Evolutionary conservation across 2,113 vertebrate species (phyloP).

Genomic region (Pogonocichla stellata): DNA sequence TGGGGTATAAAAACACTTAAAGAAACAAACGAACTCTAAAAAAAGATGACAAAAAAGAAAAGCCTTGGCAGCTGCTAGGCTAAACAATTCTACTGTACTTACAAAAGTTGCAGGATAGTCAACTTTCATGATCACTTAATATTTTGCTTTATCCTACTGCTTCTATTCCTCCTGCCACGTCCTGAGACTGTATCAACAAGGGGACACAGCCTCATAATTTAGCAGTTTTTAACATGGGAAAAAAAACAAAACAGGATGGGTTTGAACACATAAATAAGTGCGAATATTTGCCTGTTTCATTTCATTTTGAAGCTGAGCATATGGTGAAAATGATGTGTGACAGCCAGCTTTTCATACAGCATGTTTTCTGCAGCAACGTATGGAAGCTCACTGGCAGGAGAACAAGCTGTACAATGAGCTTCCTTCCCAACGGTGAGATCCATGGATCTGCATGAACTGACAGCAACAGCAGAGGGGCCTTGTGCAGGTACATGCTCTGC

Average conservation of each 20-base stretch:
- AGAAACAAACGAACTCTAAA: not conserved
- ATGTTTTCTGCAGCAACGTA: not conserved
- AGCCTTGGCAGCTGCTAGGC: not conserved
- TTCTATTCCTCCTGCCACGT: not conserved
- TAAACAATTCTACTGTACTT: not conserved
- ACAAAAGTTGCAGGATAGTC: not conserved
- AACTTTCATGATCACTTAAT: not conserved
- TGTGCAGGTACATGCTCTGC: rapidly evolving
- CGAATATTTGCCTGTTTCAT: not conserved
- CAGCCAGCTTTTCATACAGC: not conserved
- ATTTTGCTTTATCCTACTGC: not conserved
- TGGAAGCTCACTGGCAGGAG: not conserved
- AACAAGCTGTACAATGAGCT: not conserved
- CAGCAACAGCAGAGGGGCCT: not conserved
- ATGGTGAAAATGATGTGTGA: not conserved
- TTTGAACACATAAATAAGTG: not conserved
- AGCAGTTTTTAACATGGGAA: rapidly evolving
- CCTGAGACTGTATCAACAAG: not conserved
- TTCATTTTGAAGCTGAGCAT: not conserved
- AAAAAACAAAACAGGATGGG: not conserved
- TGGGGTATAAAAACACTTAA: not conserved
- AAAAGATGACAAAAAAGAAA: not conserved
- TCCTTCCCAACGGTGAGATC: rapidly evolving
- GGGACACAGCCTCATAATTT: not conserved
- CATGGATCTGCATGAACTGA: rapidly evolving